These are phyloP conservation scores for Halichoeres trimaculatus DNA, from an alignment of 2,113 vertebrate genomes.

Conservation along the genomic window DNA sequence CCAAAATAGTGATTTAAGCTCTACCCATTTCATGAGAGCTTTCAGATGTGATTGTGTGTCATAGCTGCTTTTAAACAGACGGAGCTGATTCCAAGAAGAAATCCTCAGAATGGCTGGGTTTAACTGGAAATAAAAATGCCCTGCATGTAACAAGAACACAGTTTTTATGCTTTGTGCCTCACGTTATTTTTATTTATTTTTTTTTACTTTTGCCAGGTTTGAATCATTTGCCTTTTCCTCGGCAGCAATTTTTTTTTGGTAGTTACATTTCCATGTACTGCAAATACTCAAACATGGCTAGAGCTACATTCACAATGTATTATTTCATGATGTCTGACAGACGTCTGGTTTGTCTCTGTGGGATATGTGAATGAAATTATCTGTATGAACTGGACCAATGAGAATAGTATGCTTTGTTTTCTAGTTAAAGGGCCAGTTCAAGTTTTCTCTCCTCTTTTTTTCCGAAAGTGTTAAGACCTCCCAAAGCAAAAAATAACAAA, in stretches of 20 bases:
- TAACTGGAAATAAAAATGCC: not conserved
- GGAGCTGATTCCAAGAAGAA: constrained; percentile 2
- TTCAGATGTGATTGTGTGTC: not conserved
- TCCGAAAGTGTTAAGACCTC: not conserved
- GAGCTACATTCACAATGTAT: not conserved
- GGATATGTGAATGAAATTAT: constrained; percentile 30
- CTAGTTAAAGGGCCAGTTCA: not conserved
- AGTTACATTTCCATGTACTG: constrained; percentile 1
- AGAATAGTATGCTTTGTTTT: not conserved
- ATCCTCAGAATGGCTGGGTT: not conserved
- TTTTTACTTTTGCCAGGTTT: not conserved
- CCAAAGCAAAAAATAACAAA: too few species aligned
- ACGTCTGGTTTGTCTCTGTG: constrained; percentile 3
- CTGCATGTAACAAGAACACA: not conserved
- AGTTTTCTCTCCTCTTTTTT: not conserved
- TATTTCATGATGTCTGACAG: not conserved
- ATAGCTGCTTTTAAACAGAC: not conserved
- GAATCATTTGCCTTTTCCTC: not conserved
- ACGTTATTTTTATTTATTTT: too few species aligned
- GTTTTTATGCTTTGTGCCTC: not conserved
- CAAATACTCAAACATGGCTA: not conserved
- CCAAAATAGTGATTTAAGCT: not conserved
- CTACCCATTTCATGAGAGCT: not conserved
- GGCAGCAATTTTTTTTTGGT: not conserved
- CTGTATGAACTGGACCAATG: not conserved